Conservation (phyloP, 2,113 vertebrate genomes). For the Hippocampus guttulatus region DNA sequence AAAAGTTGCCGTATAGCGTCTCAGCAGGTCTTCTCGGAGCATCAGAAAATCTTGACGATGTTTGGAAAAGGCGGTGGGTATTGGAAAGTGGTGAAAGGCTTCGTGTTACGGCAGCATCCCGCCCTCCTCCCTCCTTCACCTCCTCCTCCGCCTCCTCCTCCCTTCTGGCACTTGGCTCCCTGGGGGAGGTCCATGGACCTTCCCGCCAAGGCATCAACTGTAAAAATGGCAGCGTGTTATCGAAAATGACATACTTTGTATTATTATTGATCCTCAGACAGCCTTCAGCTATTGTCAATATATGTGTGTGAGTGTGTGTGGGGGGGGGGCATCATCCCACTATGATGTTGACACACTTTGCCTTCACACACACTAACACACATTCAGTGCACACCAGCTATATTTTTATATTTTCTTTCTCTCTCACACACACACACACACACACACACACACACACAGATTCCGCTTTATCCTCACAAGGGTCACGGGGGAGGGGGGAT, state of each 20-base stretch:
- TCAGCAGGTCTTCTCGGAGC: not conserved
- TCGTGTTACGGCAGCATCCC: conserved; percentile 5
- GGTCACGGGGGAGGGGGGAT: no score
- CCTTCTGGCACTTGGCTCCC: conserved; percentile 15
- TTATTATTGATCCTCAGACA: conserved; percentile 52
- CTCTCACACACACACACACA: no score
- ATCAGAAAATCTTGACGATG: not conserved
- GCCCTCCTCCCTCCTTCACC: conserved; percentile 23
- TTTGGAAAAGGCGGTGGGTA: not conserved
- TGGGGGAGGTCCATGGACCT: conserved; percentile 23
- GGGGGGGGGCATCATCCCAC: not conserved
- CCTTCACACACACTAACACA: not conserved
- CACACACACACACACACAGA: not conserved
- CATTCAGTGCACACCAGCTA: not conserved
- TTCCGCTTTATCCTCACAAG: no score
- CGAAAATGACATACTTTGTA: not conserved
- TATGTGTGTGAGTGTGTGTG: conserved; percentile 8
- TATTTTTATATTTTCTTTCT: not conserved
- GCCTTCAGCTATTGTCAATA: conserved; percentile 47
- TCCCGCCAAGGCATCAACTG: not conserved
- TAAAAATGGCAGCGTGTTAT: not conserved
- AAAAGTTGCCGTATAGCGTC: not conserved
- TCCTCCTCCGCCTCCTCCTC: conserved; percentile 51
- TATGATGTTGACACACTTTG: conserved; percentile 3
- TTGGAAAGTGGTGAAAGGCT: not conserved